Evolutionary conservation across 2,888 invertebrate species (phyloP).

Genomic region (Lithophane semibrunnea): DNA sequence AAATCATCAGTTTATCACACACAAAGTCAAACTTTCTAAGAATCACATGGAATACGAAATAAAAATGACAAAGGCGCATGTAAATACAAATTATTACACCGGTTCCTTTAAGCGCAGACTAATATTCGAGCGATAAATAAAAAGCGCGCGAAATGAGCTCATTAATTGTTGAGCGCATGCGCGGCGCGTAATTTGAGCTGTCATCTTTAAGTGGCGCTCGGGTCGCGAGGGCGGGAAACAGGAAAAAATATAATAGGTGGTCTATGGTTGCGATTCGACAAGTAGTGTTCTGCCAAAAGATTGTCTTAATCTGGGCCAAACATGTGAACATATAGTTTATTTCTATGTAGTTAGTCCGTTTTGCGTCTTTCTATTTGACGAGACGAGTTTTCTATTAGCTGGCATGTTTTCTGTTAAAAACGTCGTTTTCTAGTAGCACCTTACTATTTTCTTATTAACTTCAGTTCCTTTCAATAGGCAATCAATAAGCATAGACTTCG

Average conservation of each 20-base stretch:
- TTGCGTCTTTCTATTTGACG: conserved; percentile 7
- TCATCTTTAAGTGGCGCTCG: conserved; percentile 80
- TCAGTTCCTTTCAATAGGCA: not conserved
- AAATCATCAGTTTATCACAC: conserved; percentile 21
- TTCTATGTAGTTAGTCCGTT: not conserved
- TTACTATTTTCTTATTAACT: conserved; percentile 9
- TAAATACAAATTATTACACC: conserved; percentile 67
- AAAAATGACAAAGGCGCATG: conserved; percentile 72
- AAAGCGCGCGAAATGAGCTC: conserved; percentile 85
- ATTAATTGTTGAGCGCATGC: conserved; percentile 81
- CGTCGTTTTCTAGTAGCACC: not conserved
- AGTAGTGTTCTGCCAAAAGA: conserved; percentile 6
- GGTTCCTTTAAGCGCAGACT: conserved; percentile 74
- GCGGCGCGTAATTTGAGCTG: conserved; percentile 82
- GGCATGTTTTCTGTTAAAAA: not conserved
- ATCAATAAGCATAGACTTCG: not conserved
- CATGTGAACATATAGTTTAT: not conserved
- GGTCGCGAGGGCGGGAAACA: conserved; percentile 24
- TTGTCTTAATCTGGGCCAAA: not conserved
- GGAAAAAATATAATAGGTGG: conserved; percentile 28
- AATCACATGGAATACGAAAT: conserved; percentile 67
- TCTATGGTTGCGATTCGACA: conserved; percentile 21
- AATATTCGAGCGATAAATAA: conserved; percentile 84
- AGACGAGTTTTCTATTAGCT: not conserved
- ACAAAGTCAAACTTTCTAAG: conserved; percentile 50